These are phyloP conservation scores for Tribolium castaneum DNA, from an alignment of 1,140 invertebrate genomes.

Conservation along the genomic window DNA sequence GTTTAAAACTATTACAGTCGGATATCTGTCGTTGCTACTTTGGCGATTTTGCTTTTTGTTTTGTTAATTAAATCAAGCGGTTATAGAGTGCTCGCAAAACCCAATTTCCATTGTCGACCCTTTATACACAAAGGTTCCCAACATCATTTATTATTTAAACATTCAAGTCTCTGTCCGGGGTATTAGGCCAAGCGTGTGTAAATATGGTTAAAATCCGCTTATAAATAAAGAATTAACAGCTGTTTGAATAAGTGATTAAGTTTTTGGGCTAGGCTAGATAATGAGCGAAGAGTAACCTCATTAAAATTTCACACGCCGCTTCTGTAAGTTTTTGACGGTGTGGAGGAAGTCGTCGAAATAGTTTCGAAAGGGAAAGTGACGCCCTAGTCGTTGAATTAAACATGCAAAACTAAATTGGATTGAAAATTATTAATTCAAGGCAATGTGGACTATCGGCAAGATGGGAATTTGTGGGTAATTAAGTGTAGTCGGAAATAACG, in stretches of 20 bases:
- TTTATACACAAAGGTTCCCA: slow-evolving; percentile 1
- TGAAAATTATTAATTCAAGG: slow-evolving; percentile 11
- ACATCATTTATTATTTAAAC: not conserved
- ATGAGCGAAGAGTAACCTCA: not conserved
- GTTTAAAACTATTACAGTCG: not conserved
- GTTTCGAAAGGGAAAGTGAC: slow-evolving; percentile 4
- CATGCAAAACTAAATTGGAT: slow-evolving; percentile 10
- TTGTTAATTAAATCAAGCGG: not conserved
- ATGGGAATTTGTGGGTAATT: slow-evolving; percentile 1
- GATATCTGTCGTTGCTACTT: not conserved
- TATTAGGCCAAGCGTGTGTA: slow-evolving; percentile 27
- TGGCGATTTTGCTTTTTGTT: not conserved
- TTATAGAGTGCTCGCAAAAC: not conserved
- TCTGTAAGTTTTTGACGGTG: not conserved
- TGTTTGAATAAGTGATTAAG: slow-evolving; percentile 25
- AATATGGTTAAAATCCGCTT: slow-evolving; percentile 28
- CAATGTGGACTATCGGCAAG: not conserved
- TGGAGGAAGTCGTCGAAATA: slow-evolving; percentile 4
- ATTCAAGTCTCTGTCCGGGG: slow-evolving; percentile 18
- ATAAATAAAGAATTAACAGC: slow-evolving; percentile 27
- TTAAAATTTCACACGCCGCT: not conserved
- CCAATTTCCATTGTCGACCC: slow-evolving; percentile 5
- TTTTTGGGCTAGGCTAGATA: slow-evolving; percentile 22
- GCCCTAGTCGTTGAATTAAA: not conserved
- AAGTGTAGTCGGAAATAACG: not conserved